These are phyloP conservation scores for Muscicapa adusta DNA, from an alignment of 2,113 vertebrate species.

Conservation along the genomic window DNA sequence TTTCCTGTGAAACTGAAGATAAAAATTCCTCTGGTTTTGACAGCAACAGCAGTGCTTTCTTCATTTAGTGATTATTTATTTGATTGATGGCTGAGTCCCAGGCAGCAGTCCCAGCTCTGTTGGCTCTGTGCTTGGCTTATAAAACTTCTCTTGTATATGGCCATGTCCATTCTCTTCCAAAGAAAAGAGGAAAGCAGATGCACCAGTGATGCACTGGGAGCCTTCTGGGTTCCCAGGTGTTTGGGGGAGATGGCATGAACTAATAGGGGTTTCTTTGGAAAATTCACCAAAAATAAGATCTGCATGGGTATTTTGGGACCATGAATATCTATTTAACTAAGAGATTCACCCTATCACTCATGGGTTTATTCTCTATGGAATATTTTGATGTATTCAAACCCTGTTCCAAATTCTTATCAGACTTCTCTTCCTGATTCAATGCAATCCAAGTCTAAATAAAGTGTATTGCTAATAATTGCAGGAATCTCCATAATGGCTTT, in stretches of 20 bases:
- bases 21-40: slow-evolving; percentile 17
- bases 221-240: not conserved
- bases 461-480: not conserved
- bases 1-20: slow-evolving; percentile 28
- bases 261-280: not conserved
- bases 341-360: not conserved
- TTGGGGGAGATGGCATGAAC: not conserved
- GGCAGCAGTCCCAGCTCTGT: not conserved
- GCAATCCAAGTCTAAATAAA: not conserved
- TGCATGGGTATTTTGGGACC: not conserved
- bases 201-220: not conserved
- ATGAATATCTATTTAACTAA: rapidly evolving
- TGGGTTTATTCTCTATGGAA: not conserved
- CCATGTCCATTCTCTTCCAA: not conserved
- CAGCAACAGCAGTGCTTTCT: not conserved
- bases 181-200: not conserved
- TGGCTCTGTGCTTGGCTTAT: not conserved
- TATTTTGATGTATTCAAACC: not conserved
- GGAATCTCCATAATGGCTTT: not conserved
- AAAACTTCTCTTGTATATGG: not conserved
- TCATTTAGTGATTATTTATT: not conserved
- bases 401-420: not conserved
- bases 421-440: not conserved
- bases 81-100: not conserved
- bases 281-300: not conserved